Evolutionary conservation across 1,140 invertebrate genomes (phyloP), one percentile per base, ranked within the genome.

Genomic region (Cecropterus lyciades): DNA sequence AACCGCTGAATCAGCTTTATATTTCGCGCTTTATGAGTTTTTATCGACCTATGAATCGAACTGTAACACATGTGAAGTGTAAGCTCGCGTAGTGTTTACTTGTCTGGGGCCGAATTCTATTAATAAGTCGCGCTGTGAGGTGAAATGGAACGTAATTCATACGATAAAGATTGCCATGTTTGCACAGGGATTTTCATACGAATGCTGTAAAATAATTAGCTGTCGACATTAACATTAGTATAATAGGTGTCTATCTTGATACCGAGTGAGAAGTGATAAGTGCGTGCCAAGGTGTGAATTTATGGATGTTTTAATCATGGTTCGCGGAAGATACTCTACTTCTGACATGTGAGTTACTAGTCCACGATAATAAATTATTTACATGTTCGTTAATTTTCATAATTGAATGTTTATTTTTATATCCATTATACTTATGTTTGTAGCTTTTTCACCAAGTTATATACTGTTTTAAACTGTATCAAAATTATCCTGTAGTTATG

Each of bases 301-400:
- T 49, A 57, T 66, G 60, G 55, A 60, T 51, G 59, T 24, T 33
- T 24, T 49, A 20, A 73, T 33, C 49, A 91, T 91, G 89, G 89
- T 86, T 68, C 87, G 89, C 17, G 89, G 87, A 64, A 85, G 87
- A 77, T 89, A 84, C 68, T 90, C 87, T 62, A 87, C 87, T 48
- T 89, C 85, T 5, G 87, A 91, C 65, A 73, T 89, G 87, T 91
- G 68, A 91, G 87, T 89, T 53, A 13, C 33, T n/a, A 6, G 7
- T 37, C 30, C 4, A 37, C n/a, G 2, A 11, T 7, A 30, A 0
- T 30, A 30, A 30, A 5, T 8, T 4, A 30, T 30, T 30, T 30
- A 30, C 3, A 30, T 30, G 27, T 30, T 30, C 27, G 7, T 30
- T 30, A 4, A 30, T 8, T 30, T 20, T n/a, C n/a, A 20, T 2